Conservation (phyloP, 2,888 invertebrate genomes). For the Rotaria macrura region DNA sequence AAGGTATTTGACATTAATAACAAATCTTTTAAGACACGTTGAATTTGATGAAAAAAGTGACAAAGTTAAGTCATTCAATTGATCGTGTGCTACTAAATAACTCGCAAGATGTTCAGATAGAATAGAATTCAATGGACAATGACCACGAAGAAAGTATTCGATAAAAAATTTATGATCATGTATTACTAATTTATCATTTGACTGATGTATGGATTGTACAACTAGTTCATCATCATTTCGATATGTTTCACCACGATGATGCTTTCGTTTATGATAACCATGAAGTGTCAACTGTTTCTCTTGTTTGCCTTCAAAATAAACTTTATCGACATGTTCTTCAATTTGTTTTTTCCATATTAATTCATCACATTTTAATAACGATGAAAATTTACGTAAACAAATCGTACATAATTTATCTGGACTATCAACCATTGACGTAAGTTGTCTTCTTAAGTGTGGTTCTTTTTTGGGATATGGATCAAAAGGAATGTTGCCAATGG, state of each 20-base stretch:
- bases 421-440: not conserved
- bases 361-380: not conserved
- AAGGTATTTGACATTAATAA: slow-evolving; percentile 54
- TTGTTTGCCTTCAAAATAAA: not conserved
- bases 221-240: not conserved
- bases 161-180: not conserved
- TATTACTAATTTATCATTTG: not conserved
- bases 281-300: not conserved
- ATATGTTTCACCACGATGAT: not conserved
- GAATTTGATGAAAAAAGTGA: slow-evolving; percentile 57
- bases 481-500: not conserved
- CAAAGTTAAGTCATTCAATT: slow-evolving; percentile 57
- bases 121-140: not conserved
- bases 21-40: slow-evolving; percentile 57
- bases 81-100: slow-evolving; percentile 41
- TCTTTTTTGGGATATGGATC: not conserved
- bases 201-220: not conserved
- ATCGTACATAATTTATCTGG: not conserved
- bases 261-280: not conserved
- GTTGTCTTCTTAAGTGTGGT: not conserved
- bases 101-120: not conserved
- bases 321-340: not conserved
- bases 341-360: not conserved
- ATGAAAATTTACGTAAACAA: not conserved
- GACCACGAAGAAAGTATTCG: not conserved